These are phyloP conservation scores for Acleris sparsana DNA, from an alignment of 2,888 invertebrate species.

Conservation along the genomic window DNA sequence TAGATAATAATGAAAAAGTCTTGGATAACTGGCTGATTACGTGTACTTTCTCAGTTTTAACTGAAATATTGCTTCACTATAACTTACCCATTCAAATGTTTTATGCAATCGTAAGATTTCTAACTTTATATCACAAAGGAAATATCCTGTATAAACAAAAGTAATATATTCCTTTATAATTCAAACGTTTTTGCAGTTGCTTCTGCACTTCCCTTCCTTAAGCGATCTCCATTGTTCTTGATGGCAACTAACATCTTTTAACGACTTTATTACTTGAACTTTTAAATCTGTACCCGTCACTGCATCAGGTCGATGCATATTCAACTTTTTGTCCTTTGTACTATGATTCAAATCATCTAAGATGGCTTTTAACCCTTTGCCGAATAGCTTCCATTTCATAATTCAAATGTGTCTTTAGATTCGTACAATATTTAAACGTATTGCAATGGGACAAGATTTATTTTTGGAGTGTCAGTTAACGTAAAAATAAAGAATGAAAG, in stretches of 20 bases:
- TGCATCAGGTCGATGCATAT: neutral
- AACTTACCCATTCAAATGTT: too few species aligned
- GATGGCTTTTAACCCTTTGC: conserved; percentile 27
- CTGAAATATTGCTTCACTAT: too few species aligned
- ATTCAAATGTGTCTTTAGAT: conserved; percentile 1
- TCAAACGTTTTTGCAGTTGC: conserved; percentile 22
- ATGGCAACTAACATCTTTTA: conserved; percentile 64
- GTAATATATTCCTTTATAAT: conserved; percentile 5
- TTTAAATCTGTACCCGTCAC: conserved; percentile 33
- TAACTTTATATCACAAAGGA: too few species aligned
- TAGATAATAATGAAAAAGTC: too few species aligned
- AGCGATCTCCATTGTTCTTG: conserved; percentile 67
- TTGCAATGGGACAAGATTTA: conserved; percentile 9
- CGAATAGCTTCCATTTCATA: conserved; percentile 20
- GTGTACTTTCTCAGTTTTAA: too few species aligned
- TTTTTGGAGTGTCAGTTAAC: neutral
- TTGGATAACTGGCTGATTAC: too few species aligned
- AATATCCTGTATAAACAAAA: neutral
- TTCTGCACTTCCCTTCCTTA: conserved; percentile 61
- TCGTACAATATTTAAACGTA: conserved; percentile 4
- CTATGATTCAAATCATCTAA: neutral
- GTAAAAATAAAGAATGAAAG: conserved; percentile 56
- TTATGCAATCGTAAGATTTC: too few species aligned
- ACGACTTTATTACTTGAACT: conserved; percentile 46
- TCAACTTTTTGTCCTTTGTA: neutral